These are phyloP conservation scores for Enoplosus armatus DNA, from an alignment of 2,797 vertebrate species.

Conservation along the genomic window DNA sequence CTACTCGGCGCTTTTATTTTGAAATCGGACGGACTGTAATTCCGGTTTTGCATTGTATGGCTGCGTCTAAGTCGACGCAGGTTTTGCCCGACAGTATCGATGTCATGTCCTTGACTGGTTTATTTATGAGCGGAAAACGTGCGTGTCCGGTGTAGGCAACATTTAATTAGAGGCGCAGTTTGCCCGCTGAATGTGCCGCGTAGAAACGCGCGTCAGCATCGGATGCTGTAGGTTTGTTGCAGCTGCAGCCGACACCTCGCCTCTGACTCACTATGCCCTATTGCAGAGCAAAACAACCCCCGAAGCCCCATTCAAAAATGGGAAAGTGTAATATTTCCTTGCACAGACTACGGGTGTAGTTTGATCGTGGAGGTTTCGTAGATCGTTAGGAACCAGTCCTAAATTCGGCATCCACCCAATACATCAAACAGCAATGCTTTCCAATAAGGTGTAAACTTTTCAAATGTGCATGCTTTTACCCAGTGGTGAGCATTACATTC, in stretches of 20 bases:
- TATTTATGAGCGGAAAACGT: constrained; percentile 83
- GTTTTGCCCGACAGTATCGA: constrained; percentile 45
- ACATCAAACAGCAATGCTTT: not conserved
- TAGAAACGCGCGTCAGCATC: not conserved
- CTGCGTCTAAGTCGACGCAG: not conserved
- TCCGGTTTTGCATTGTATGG: constrained; percentile 9
- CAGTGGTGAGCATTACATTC: rapidly evolving
- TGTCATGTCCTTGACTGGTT: constrained; percentile 79
- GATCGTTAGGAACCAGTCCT: not conserved
- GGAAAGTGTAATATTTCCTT: not conserved
- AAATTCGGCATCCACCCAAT: not conserved
- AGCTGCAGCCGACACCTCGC: constrained; percentile 30
- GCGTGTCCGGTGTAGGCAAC: constrained; percentile 17
- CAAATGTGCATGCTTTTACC: not conserved
- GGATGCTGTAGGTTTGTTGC: not conserved
- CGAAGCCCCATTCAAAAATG: constrained; percentile 28
- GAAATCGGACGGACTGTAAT: not conserved
- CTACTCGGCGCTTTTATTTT: constrained; percentile 26
- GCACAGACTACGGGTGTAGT: rapidly evolving
- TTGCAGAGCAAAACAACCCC: not conserved
- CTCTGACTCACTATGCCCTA: not conserved
- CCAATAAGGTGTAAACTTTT: not conserved
- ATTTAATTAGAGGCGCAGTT: constrained; percentile 3
- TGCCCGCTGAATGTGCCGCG: not conserved
- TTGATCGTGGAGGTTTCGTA: rapidly evolving